phyloP scores from a whole-genome alignment of 2,113 vertebrate genomes.

The Sciurus niger region DNA sequence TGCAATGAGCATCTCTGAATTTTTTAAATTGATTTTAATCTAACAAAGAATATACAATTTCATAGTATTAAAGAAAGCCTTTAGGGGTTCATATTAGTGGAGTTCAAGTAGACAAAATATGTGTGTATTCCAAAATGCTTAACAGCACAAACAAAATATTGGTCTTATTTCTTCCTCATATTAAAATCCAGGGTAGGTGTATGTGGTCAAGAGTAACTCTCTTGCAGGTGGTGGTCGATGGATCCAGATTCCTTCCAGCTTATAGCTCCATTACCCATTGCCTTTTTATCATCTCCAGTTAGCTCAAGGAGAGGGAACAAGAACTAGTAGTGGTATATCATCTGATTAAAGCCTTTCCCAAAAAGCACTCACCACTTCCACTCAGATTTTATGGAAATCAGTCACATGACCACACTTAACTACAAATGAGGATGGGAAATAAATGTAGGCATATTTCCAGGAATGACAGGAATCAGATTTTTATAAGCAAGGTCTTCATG shows the following conservation, averaged over 20 bases:
- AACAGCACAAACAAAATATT: neutral
- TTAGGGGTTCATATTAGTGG: neutral
- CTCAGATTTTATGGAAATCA: neutral
- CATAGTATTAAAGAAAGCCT: neutral
- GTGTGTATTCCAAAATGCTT: neutral
- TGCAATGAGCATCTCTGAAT: neutral
- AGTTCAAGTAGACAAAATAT: neutral
- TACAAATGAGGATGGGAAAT: neutral
- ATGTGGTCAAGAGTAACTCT: neutral
- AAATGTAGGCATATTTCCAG: neutral
- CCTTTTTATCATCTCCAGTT: neutral
- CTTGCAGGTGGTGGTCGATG: neutral
- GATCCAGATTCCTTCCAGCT: neutral
- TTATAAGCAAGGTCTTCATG: neutral
- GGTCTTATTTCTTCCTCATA: neutral
- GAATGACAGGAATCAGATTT: neutral
- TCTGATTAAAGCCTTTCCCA: neutral
- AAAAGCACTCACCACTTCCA: neutral
- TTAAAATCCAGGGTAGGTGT: neutral
- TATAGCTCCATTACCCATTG: neutral
- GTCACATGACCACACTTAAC: neutral
- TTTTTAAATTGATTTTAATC: neutral
- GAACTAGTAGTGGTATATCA: neutral
- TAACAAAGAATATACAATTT: neutral
- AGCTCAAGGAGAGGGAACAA: neutral